Evolutionary conservation across 1,140 invertebrate species (phyloP).

Genomic region (Eumaeus atala): DNA sequence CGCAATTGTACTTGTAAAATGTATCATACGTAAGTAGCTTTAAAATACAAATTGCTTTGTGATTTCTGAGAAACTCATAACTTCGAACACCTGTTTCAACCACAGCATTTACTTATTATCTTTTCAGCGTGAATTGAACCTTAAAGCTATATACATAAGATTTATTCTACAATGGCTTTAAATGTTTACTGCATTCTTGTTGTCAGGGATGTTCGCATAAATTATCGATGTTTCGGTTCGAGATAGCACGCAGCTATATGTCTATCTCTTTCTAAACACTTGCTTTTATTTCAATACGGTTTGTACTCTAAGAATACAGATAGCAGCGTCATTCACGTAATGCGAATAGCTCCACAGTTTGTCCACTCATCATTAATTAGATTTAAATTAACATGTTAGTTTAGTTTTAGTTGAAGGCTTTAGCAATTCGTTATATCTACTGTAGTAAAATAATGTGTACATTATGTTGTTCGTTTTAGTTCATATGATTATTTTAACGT

Average conservation of each 20-base stretch:
- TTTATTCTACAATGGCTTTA: slow-evolving; percentile 23
- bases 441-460: too few species aligned
- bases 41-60: slow-evolving; percentile 24
- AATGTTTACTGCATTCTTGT: slow-evolving; percentile 46
- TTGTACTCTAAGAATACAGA: slow-evolving; percentile 45
- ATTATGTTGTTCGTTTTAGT: too few species aligned
- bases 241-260: slow-evolving; percentile 38
- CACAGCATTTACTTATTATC: slow-evolving; percentile 44
- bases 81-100: slow-evolving; percentile 70
- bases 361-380: slow-evolving; percentile 9
- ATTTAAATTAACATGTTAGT: too few species aligned
- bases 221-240: slow-evolving; percentile 68
- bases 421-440: too few species aligned
- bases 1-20: slow-evolving; percentile 13
- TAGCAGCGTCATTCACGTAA: slow-evolving; percentile 27
- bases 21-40: not conserved
- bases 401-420: too few species aligned
- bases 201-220: slow-evolving; percentile 69
- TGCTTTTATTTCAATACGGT: slow-evolving; percentile 57
- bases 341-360: slow-evolving; percentile 10
- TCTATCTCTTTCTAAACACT: slow-evolving; percentile 56
- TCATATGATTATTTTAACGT: too few species aligned
- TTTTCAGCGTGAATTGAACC: slow-evolving; percentile 26
- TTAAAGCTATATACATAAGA: slow-evolving; percentile 19
- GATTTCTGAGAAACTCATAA: slow-evolving; percentile 33